Evolutionary conservation across 30 jellyfish, hydroid and myxozoan genomes (phyloP).

Genomic region (Hydra vulgaris): DNA sequence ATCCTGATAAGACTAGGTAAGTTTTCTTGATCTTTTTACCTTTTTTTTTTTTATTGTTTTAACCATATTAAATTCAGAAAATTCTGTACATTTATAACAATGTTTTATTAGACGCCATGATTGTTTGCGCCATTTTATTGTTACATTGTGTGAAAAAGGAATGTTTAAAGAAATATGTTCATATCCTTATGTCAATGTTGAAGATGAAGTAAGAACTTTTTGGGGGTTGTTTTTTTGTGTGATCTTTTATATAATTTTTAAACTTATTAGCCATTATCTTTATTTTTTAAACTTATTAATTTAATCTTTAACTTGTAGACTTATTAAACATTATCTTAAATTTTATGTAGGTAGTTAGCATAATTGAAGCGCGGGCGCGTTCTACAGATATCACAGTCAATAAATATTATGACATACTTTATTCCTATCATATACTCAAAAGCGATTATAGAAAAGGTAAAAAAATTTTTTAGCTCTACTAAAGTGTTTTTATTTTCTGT

Average conservation of each 20-base stretch:
- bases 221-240: background rate
- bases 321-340: too few relatives aligned
- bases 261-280: too few relatives aligned
- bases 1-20: slow-evolving; percentile 70
- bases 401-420: slow-evolving; percentile 72
- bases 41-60: background rate
- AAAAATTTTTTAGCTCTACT: background rate
- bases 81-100: background rate
- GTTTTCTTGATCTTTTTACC: background rate
- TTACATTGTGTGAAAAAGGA: slow-evolving; percentile 75
- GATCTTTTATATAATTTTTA: too few relatives aligned
- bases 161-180: slow-evolving; percentile 59
- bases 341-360: slow-evolving; percentile 51
- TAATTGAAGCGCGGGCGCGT: slow-evolving; percentile 79
- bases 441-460: slow-evolving; percentile 74
- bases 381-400: slow-evolving; percentile 76
- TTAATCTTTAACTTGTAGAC: too few relatives aligned
- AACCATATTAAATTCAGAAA: too few relatives aligned
- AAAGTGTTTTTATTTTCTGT: too few relatives aligned
- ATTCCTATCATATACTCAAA: slow-evolving; percentile 57
- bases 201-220: slow-evolving; percentile 55
- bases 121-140: slow-evolving; percentile 69
- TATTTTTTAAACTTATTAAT: too few relatives aligned
- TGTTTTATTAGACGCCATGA: slow-evolving; percentile 46
- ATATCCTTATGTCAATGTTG: slow-evolving; percentile 55